Evolutionary conservation across 2,888 invertebrate species (phyloP).

Genomic region (Calliscelio sp.): DNA sequence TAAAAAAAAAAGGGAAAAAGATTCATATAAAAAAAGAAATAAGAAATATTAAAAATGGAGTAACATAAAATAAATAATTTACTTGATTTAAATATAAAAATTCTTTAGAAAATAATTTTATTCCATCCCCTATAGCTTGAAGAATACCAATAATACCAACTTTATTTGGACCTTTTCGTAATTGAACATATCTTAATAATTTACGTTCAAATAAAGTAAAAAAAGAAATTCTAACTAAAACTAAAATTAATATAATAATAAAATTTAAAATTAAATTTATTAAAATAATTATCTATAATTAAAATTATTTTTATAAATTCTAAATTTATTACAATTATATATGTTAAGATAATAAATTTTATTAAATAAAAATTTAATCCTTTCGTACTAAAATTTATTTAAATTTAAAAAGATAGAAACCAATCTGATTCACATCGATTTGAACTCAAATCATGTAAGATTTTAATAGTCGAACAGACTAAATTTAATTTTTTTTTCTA

Average conservation of each 20-base stretch:
- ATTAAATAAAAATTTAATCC: slow-evolving; percentile 87
- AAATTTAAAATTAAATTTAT: slow-evolving; percentile 14
- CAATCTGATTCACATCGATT: slow-evolving; percentile 94
- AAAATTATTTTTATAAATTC: slow-evolving; percentile 53
- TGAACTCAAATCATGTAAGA: slow-evolving; percentile 96
- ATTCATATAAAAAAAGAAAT: slow-evolving; percentile 87
- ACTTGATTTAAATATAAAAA: slow-evolving; percentile 88
- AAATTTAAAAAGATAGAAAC: slow-evolving; percentile 90
- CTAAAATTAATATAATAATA: slow-evolving; percentile 85
- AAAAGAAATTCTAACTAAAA: slow-evolving; percentile 90
- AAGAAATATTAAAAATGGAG: slow-evolving; percentile 62
- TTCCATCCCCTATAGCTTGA: slow-evolving; percentile 91
- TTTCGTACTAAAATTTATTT: slow-evolving; percentile 92
- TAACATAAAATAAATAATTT: slow-evolving; percentile 87
- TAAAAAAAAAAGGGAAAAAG: slow-evolving; percentile 88
- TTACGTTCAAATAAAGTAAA: slow-evolving; percentile 91
- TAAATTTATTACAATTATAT: slow-evolving; percentile 63
- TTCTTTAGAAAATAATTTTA: slow-evolving; percentile 91
- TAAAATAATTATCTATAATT: slow-evolving; percentile 74
- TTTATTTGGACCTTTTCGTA: slow-evolving; percentile 92
- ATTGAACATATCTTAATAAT: slow-evolving; percentile 90
- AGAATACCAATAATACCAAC: slow-evolving; percentile 88
- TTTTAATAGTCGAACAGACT: slow-evolving; percentile 94
- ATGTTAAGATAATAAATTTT: slow-evolving; percentile 54
- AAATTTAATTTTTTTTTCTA: slow-evolving; percentile 90